Evolutionary conservation across 2,888 invertebrate genomes (phyloP), one percentile per base, ranked within the genome.

Genomic region (Lasioglossum malachurum): DNA sequence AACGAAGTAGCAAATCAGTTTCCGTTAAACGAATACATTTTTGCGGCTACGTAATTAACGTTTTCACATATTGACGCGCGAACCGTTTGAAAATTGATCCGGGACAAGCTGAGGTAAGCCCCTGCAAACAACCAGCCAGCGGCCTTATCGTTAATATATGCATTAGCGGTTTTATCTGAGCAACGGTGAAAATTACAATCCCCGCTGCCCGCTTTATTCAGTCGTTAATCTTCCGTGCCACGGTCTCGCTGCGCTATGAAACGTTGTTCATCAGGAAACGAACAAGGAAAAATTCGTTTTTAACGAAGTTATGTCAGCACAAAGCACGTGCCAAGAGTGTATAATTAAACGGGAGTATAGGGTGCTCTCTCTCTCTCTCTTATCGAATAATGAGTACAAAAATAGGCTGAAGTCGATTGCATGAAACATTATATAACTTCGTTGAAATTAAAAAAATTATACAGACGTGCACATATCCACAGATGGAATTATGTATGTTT

Each of bases 71-170:
- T 84, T 74, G 84, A 79, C 80, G 87, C 84, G 82, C 84, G 80
- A 80, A 82, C 78, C 67, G 79, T 60, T 53, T 80, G 73, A 78
- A 82, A 85, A 91, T 89, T 88, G 88, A 85, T 86, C 75, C 60
- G 12, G 72, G 19, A 73, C 80, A 80, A 53, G 78, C 79, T 82
- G 31, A 60, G 49, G 76, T 64, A 74, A 71, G 67, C 75, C 67
- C 57, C 80, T 23, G 38, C 77, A 49, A 71, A 80, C 77, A 84
- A 71, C 49, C 80, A 75, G 2, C 57, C 38, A n/a, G 38, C 73
- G 64, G 78, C 53, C 87, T 91, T 91, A 90, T 92, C 89, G 82
- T 49, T 89, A 91, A 92, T 87, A 76, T 88, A 88, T 87, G 88
- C 89, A 76, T 87, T 89, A 73, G 73, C 83, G 86, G 84, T 87